phyloP scores from a whole-genome alignment of 2,888 invertebrate genomes.

The Prionchulus punctatus region DNA sequence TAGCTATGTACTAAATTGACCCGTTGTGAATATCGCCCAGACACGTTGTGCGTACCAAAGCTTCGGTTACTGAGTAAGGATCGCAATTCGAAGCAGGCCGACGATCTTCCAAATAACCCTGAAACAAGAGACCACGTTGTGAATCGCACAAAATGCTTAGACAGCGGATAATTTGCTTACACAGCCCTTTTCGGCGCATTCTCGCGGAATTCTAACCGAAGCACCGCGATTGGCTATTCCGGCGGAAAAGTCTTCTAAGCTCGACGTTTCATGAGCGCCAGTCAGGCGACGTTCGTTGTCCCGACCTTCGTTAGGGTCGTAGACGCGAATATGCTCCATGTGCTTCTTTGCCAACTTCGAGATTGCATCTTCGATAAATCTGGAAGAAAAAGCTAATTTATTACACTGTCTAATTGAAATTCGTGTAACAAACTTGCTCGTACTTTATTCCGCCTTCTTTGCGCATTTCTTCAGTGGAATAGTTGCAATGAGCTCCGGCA shows the following conservation, averaged over 20 bases:
- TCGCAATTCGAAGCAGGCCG: conserved; percentile 82
- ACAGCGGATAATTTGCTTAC: too few species aligned
- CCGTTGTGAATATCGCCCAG: too few species aligned
- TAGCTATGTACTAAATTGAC: too few species aligned
- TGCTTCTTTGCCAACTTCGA: conserved; percentile 77
- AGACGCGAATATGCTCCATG: conserved; percentile 75
- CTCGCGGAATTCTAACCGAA: conserved; percentile 81
- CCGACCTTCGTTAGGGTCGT: conserved; percentile 82
- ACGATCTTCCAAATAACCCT: conserved; percentile 80
- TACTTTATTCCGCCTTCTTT: conserved; percentile 52
- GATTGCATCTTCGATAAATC: conserved; percentile 80
- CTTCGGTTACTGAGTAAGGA: conserved; percentile 67
- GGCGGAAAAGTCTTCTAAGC: conserved; percentile 74
- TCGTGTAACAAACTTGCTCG: too few species aligned
- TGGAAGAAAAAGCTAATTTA: conserved; percentile 35
- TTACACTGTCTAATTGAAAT: too few species aligned
- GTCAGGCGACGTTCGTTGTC: conserved; percentile 85
- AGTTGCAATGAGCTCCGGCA: conserved; percentile 89
- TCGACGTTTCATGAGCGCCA: conserved; percentile 81
- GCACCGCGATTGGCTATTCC: conserved; percentile 77
- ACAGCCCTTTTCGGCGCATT: conserved; percentile 70
- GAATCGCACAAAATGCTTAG: too few species aligned
- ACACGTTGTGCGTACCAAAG: conserved; percentile 48
- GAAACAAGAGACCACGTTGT: too few species aligned
- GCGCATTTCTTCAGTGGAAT: conserved; percentile 80